Conservation (phyloP, 92 coral and sea anemone genomes). For the Umimayanthus chanpuru region DNA sequence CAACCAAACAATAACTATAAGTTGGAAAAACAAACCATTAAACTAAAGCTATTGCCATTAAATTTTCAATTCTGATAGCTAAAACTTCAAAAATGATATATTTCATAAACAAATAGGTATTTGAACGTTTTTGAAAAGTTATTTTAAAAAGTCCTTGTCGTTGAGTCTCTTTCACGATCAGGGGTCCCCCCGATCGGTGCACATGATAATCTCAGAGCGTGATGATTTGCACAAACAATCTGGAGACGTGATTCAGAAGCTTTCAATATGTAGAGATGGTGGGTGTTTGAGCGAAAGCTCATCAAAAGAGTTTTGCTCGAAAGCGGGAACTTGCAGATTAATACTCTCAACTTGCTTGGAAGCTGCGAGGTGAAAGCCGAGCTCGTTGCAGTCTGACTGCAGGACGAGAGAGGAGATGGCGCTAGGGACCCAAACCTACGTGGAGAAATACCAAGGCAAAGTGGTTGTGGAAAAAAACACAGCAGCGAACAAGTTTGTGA, state of each 20-base stretch:
- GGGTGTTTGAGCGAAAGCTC: conserved; percentile 40
- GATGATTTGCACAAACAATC: neutral
- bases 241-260: neutral
- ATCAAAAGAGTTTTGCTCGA: neutral
- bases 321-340: neutral
- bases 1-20: neutral
- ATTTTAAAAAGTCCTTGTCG: neutral
- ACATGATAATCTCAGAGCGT: conserved; percentile 24
- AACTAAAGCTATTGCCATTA: neutral
- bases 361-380: neutral
- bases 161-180: neutral
- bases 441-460: conserved; percentile 25
- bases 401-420: conserved; percentile 37
- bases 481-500: conserved; percentile 29
- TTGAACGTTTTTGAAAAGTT: neutral
- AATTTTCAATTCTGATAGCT: neutral
- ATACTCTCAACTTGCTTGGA: neutral
- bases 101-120: neutral
- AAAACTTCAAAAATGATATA: neutral
- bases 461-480: conserved; percentile 29
- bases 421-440: conserved; percentile 25
- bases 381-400: neutral
- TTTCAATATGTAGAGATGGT: conserved; percentile 28
- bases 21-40: neutral
- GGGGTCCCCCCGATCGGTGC: neutral